These are phyloP conservation scores for Mesocentrotus franciscanus DNA, from an alignment of 53 echinoderm and acorn worm species.

Conservation along the genomic window DNA sequence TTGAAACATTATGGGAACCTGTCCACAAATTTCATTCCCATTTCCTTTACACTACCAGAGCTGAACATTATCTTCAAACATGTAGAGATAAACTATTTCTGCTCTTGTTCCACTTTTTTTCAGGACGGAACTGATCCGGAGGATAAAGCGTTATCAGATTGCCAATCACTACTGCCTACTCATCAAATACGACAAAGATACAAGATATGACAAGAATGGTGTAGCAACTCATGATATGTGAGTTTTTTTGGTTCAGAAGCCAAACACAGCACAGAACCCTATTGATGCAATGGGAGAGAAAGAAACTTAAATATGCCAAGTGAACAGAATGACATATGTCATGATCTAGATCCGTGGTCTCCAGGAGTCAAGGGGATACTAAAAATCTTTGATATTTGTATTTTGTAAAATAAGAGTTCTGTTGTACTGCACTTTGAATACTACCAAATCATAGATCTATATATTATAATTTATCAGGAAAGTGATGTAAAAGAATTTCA, in stretches of 20 bases:
- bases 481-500: not conserved
- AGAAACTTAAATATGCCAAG: not conserved
- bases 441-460: not conserved
- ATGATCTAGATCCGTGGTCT: not conserved
- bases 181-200: constrained; percentile 94
- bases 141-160: constrained; percentile 96
- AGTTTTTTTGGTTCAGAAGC: constrained; percentile 1
- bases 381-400: not conserved
- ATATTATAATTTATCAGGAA: not conserved
- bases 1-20: too few relatives aligned
- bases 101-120: not conserved
- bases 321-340: not conserved
- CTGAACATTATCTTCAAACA: too few relatives aligned
- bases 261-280: not conserved
- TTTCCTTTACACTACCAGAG: too few relatives aligned
- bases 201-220: constrained; percentile 84
- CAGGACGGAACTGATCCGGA: constrained; percentile 93
- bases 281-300: not conserved
- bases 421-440: not conserved
- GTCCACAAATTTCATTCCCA: too few relatives aligned
- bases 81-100: not conserved
- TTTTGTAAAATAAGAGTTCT: too few relatives aligned
- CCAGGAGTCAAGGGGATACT: not conserved
- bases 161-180: constrained; percentile 90
- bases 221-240: constrained; percentile 97